Conservation (phyloP, 2,113 vertebrate genomes). For the Daphoenositta chrysoptera region DNA sequence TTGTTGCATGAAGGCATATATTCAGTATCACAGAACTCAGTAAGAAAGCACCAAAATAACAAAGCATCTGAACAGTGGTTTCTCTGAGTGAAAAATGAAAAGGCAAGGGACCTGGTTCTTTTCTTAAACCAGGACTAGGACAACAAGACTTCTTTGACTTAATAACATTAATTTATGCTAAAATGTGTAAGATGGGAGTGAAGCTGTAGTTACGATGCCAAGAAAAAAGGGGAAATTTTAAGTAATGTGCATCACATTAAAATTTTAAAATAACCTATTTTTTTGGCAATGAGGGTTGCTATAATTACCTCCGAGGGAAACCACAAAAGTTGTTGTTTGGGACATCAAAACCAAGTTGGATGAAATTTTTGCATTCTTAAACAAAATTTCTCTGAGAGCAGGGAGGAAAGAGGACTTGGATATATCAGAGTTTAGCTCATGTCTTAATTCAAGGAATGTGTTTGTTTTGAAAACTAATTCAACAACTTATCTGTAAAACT, state of each 20-base stretch:
- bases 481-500: neutral
- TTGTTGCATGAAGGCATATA: neutral
- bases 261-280: neutral
- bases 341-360: neutral
- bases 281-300: neutral
- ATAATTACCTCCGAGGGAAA: neutral
- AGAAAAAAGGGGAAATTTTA: neutral
- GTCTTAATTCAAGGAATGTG: neutral
- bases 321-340: neutral
- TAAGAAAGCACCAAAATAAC: neutral
- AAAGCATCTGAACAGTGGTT: neutral
- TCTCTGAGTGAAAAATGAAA: neutral
- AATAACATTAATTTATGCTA: neutral
- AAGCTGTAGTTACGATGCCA: neutral
- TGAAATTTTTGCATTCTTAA: neutral
- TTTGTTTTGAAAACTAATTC: neutral
- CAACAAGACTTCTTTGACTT: neutral
- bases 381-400: neutral
- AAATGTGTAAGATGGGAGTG: neutral
- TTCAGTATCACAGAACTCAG: neutral
- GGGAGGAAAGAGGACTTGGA: neutral
- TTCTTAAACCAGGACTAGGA: neutral
- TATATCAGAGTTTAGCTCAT: neutral
- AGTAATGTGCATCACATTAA: neutral
- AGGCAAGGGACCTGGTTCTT: neutral